Evolutionary conservation across 92 coral and sea anemone species (phyloP).

Genomic region (Nematostella vectensis): DNA sequence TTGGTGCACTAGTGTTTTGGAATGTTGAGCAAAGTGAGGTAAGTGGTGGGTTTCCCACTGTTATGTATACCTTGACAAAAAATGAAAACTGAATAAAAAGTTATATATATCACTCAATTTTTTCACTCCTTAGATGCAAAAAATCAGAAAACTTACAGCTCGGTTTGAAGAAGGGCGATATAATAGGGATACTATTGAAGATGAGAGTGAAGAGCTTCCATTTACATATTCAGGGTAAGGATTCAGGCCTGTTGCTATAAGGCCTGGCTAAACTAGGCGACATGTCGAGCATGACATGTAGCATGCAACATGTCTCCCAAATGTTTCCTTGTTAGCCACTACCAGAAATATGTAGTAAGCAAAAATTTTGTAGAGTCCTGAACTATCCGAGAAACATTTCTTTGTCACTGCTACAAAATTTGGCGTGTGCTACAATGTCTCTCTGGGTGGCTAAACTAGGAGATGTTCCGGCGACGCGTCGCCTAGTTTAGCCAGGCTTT

Average conservation of each 20-base stretch:
- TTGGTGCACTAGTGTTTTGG: slow-evolving; percentile 75
- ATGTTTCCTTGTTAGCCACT: too few relatives aligned
- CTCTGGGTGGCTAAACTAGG: too few relatives aligned
- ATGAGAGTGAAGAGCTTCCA: slow-evolving; percentile 66
- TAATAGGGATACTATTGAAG: slow-evolving; percentile 35
- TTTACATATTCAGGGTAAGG: slow-evolving; percentile 63
- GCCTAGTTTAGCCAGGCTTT: too few relatives aligned
- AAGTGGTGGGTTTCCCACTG: slow-evolving; percentile 1
- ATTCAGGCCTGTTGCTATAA: neutral
- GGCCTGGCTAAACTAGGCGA: too few relatives aligned
- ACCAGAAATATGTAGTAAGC: too few relatives aligned
- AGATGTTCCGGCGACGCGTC: too few relatives aligned
- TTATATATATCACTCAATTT: neutral
- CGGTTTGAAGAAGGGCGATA: slow-evolving; percentile 59
- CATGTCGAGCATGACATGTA: too few relatives aligned
- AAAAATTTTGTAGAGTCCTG: too few relatives aligned
- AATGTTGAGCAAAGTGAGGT: slow-evolving; percentile 55
- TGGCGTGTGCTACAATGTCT: too few relatives aligned
- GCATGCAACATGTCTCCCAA: too few relatives aligned
- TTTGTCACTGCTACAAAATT: too few relatives aligned
- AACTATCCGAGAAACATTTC: too few relatives aligned
- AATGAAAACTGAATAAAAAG: neutral
- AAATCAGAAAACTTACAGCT: slow-evolving; percentile 37
- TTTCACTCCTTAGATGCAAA: slow-evolving; percentile 42
- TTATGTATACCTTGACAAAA: neutral